Base-by-base conservation (phyloP, 2,888 invertebrate species). In the Aleiodes alternator region DNA sequence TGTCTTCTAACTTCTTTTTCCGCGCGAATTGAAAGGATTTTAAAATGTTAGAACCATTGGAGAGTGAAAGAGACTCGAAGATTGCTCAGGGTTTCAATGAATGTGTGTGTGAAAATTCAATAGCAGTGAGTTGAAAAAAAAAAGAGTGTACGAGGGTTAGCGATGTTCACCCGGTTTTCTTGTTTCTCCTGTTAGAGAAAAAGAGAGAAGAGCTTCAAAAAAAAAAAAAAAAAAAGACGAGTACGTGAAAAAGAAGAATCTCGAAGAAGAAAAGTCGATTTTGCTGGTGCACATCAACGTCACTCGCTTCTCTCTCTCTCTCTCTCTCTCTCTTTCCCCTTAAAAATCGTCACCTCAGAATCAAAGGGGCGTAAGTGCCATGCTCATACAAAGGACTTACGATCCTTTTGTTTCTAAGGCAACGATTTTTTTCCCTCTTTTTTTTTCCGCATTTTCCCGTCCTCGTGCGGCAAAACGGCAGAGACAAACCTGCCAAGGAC, bases 31-130 rank as follows among this genome's bases (percentile, higher is more conserved):
- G 5, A 14, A 55, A 16, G 14, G 55, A 14, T 6, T 55, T 8
- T 16, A 55, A 14, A 55, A 55, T 55, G 55, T 7, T 16, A 5
- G 8, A 16, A 55, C 55, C 55, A 55, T 38, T 66, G 55, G 51
- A 68, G 57, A 51, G 64, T 69, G 29, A 16, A 72, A 53, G 34
- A 56, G 11, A 66, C 56, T 38, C 75, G 64, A 73, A 76, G 70
- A 78, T 69, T 72, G 75, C 50, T 57, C 69, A 68, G 80, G 81
- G 8, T 55, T 55, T 55, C 55, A 55, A 55, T 55, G 55, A 82
- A 83, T 80, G 79, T 80, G 23, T 23, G 80, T 82, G 79, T 80
- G 80, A 82, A 82, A 82, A 84, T 84, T 84, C 78, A 72, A 78
- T 76, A 76, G 74, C 64, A 55, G 34, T 56, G 55, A 53, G 73